Percentiles rank a stretch among this genome's conserved stretches.
Conservation (phyloP, 2,888 invertebrate species). For the Latheticus oryzae region DNA sequence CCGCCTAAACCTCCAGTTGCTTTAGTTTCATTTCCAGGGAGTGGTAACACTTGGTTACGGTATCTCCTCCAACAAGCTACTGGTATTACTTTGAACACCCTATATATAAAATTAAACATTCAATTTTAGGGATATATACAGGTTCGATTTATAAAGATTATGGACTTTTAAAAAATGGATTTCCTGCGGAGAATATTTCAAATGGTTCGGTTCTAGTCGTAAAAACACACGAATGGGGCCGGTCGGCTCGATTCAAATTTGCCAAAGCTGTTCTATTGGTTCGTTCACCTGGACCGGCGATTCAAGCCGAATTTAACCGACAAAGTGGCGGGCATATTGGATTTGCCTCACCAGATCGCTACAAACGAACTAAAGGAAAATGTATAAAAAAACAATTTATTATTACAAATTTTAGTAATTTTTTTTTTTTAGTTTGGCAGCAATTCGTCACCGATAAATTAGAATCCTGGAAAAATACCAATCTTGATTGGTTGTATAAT, state of each 20-base stretch:
- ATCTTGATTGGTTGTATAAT: conserved; percentile 76
- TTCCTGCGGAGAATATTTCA: conserved; percentile 81
- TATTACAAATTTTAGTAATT: conserved; percentile 1
- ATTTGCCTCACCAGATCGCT: conserved; percentile 77
- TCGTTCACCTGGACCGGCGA: conserved; percentile 78
- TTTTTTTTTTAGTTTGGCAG: conserved; percentile 72
- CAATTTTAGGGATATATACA: conserved; percentile 75
- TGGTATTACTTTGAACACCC: no score
- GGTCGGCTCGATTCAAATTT: conserved; percentile 70
- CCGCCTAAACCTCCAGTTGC: conserved; percentile 72
- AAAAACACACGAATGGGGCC: conserved; percentile 83
- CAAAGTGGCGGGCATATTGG: conserved; percentile 85
- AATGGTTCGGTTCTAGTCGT: conserved; percentile 83
- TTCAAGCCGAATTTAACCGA: conserved; percentile 83
- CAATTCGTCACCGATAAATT: conserved; percentile 77
- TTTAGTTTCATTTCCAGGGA: conserved; percentile 84
- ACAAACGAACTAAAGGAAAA: conserved; percentile 72
- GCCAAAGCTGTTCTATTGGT: conserved; percentile 77
- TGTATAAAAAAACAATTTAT: no score
- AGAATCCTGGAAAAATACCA: conserved; percentile 76
- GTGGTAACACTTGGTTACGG: conserved; percentile 86
- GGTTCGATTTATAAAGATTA: conserved; percentile 87
- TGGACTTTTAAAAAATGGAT: conserved; percentile 80
- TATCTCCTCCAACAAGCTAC: conserved; percentile 83
- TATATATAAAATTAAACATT: background rate